phyloP scores from a whole-genome alignment of 1,140 invertebrate species.

The Stegodyphus dumicola region DNA sequence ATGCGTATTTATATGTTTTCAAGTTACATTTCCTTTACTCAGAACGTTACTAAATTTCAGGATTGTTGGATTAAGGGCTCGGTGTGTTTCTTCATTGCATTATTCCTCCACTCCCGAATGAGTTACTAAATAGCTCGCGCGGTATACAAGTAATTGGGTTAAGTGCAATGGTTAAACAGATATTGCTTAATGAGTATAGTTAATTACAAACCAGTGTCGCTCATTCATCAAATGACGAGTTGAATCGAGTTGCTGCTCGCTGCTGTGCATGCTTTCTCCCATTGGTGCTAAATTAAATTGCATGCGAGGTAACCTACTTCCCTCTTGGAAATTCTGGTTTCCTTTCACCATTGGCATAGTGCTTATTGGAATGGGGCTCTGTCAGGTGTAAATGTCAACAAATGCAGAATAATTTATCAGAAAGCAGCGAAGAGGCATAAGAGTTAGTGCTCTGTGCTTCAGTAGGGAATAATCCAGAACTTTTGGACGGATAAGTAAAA shows the following conservation, averaged over 20 bases:
- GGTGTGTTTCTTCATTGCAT: neutral
- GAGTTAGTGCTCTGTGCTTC: too few species aligned
- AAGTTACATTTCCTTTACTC: too few species aligned
- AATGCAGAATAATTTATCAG: neutral
- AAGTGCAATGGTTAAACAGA: slow-evolving; percentile 35
- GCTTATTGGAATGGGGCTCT: too few species aligned
- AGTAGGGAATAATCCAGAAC: too few species aligned
- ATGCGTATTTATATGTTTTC: neutral
- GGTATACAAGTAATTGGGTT: neutral
- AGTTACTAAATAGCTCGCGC: slow-evolving; percentile 2
- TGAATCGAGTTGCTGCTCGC: neutral
- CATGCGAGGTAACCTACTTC: neutral
- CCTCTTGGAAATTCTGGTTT: neutral
- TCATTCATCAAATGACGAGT: slow-evolving; percentile 32
- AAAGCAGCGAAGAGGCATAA: neutral
- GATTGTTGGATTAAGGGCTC: neutral
- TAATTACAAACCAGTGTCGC: slow-evolving; percentile 28
- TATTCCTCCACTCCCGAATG: neutral
- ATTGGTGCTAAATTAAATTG: too few species aligned
- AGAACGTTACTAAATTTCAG: too few species aligned
- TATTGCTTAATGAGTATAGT: slow-evolving; percentile 36
- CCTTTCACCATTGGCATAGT: too few species aligned
- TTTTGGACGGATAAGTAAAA: too few species aligned
- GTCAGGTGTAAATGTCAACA: too few species aligned
- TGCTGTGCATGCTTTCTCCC: neutral